Base-by-base conservation (phyloP, 2,797 vertebrate species). In the Hippocampus kuda region DNA sequence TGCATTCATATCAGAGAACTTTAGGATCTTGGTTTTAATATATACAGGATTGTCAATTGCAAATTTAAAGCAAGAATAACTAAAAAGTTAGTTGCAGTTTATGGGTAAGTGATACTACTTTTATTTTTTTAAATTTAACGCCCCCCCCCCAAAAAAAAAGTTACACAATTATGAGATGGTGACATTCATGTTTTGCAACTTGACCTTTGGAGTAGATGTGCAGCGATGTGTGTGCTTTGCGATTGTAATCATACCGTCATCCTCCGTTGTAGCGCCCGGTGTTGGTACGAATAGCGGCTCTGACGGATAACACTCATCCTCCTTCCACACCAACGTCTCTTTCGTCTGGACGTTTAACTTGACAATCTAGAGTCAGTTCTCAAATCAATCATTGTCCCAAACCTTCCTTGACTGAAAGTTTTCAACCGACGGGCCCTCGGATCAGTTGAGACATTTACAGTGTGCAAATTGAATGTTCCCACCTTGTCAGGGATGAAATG, bases 401-500 rank as follows among this genome's bases (percentile, higher is more conserved):
- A 68, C n/a, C 16, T 26, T 65, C 16, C n/a, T 26, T 26, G 22
- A n/a, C 34, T 22, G 18, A 61, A 18, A 38, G 59, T 5, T 16
- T 24, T 12, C n/a, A 44, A 42, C 12, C n/a, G 70, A 71, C 11
- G 12, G 3, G 16, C 20, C 22, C 6, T 4, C 13, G 30, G 3
- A 20, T 49, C 7, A 4, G 7, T 46, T 9, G 42, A 44, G 4
- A 2, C 34, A 15, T 13, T 26, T 56, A 11, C 1, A 26, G 1
- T 42, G 34, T 12, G 11, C 38, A 63, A 30, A 42, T 13, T 5
- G 30, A 38, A 16, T 30, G 26, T 2, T 56, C 74, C 79, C 87
- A 96, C 95, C 92, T 93, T 94, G 90, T 98, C 97, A 67, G 97
- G 97, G 73, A 98, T 92, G 83, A 99, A 99, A 79, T 98, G 94